A percentile compares a stretch with the other conserved stretches of the same genome.
Conservation (phyloP, 2,797 vertebrate genomes). For the Oreochromis mossambicus region DNA sequence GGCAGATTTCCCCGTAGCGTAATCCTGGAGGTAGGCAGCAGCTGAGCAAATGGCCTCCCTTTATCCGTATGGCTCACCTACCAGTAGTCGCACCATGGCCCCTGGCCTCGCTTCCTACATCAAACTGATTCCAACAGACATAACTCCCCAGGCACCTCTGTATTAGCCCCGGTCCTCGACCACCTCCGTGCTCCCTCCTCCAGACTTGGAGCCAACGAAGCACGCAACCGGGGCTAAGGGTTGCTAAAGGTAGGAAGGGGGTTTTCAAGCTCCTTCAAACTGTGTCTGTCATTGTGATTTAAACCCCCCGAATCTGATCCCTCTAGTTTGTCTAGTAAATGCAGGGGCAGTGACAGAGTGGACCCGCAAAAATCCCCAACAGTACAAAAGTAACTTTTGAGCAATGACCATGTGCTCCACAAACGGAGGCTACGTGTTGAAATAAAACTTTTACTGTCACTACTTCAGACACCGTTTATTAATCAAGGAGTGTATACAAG, state of each 20-base stretch:
- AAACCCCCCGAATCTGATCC: not conserved
- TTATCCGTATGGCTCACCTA: conserved; percentile 59
- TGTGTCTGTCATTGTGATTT: not conserved
- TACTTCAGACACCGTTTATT: not conserved
- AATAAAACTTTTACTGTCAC: not conserved
- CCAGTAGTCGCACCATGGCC: conserved; percentile 24
- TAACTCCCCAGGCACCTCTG: conserved; percentile 41
- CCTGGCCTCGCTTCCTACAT: conserved; percentile 42
- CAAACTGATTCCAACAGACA: conserved; percentile 63
- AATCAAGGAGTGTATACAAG: not conserved
- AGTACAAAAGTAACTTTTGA: conserved; percentile 18
- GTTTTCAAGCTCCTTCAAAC: conserved; percentile 1
- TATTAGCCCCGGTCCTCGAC: conserved; percentile 19
- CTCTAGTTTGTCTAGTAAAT: not conserved
- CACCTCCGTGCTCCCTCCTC: conserved; percentile 3
- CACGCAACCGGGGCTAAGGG: conserved; percentile 27
- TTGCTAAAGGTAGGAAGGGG: conserved; percentile 18
- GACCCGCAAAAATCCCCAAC: not conserved
- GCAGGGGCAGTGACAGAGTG: not conserved
- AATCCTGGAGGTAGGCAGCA: conserved; percentile 29
- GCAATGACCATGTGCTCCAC: not conserved
- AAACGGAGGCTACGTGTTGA: not conserved
- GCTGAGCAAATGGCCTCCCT: conserved; percentile 41
- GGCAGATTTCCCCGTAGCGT: conserved; percentile 40
- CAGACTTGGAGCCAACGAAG: not conserved